Evolutionary conservation across 2,888 invertebrate genomes (phyloP).

Genomic region (Caenorhabditis plicata): DNA sequence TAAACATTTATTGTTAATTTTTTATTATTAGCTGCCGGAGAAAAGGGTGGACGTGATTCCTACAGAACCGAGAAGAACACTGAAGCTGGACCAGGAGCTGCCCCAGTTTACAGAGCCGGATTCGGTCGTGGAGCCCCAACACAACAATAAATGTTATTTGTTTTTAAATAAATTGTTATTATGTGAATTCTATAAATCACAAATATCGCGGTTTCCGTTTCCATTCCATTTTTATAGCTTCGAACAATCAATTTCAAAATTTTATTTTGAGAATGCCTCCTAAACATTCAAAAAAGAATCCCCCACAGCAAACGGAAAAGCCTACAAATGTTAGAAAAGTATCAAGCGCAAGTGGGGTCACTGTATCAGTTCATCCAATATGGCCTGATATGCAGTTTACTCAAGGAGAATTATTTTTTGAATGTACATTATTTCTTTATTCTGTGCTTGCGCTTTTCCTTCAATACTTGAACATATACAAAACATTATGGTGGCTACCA

Average conservation of each 20-base stretch:
- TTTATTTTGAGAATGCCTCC: conserved; percentile 7
- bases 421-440: conserved; percentile 81
- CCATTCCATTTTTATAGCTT: background rate
- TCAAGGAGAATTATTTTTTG: conserved; percentile 79
- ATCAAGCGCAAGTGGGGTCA: conserved; percentile 24
- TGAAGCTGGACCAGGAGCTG: conserved; percentile 92
- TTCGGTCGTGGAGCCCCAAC: conserved; percentile 62
- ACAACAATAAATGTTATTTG: conserved; percentile 35
- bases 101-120: conserved; percentile 74
- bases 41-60: conserved; percentile 57
- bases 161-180: conserved; percentile 32
- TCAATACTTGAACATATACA: conserved; percentile 90
- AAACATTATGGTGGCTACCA: conserved; percentile 95
- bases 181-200: background rate
- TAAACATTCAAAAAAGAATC: background rate
- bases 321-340: background rate
- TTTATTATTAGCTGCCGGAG: conserved; percentile 35
- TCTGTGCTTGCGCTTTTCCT: conserved; percentile 78
- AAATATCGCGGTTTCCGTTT: background rate
- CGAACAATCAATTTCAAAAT: background rate
- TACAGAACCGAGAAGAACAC: conserved; percentile 81
- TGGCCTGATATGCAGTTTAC: conserved; percentile 47
- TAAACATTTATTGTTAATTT: background rate
- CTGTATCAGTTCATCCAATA: conserved; percentile 43
- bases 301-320: background rate